Base-by-base conservation (phyloP, 2,888 invertebrate species). In the Melanophora roralis region DNA sequence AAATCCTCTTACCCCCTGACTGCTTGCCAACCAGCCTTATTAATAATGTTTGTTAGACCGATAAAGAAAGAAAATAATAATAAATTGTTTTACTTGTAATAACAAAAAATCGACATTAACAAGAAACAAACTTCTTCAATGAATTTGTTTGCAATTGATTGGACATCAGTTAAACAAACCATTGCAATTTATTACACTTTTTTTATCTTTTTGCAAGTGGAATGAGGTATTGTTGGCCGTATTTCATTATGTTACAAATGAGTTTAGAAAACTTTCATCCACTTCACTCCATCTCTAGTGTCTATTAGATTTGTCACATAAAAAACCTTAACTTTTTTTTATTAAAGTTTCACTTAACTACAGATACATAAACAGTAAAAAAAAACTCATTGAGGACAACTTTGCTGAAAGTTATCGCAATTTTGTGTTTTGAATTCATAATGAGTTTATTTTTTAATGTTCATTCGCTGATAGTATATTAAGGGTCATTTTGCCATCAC, bases 121-220 rank as follows among this genome's bases (percentile, higher is more conserved):
- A 67, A 55, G 45, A 51, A 53, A 60, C 55, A 71, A 51, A 69
- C 53, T 62, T 47, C 49, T 71, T 45, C 47, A 72, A 71, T 64
- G 78, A 76, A 79, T 82, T 76, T 77, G 71, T 77, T 71, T 43
- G 72, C 82, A 77, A 82, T 81, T 82, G 82, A 82, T 81, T 82
- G 81, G 78, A 62, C 76, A 82, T 82, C 79, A 77, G 51, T 82
- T 79, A 40, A 72, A 78, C 81, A 82, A 78, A 77, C 68, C 78
- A 69, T 79, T 75, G 55, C 82, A 76, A 82, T 83, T 83, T 78
- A 81, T 83, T 81, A 78, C 73, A 77, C 76, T 55, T 67, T 76
- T 57, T 47, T 47, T 9, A 53, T 23, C n/a, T 34, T 55, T 8
- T 14, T n/a, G 11, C 16, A 55, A 62, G 0, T 9, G 36, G 19